Evolutionary conservation across 2,113 vertebrate species (phyloP).

Genomic region (Notiomystis cincta): DNA sequence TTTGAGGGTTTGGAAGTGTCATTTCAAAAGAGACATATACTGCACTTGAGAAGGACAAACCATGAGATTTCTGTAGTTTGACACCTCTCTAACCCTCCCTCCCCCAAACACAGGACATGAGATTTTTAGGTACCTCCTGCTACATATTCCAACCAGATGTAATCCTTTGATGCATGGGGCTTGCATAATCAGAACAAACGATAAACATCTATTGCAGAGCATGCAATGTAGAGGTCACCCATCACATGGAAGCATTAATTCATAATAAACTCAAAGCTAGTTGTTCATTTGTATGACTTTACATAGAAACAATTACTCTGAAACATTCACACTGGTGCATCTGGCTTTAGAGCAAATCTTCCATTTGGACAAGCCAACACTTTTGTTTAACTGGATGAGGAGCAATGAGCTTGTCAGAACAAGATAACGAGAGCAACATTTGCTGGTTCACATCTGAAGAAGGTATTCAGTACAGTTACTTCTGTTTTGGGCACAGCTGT

Average conservation of each 20-base stretch:
- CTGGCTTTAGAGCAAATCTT: neutral
- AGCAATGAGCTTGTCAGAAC: neutral
- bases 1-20: neutral
- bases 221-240: neutral
- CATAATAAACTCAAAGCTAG: neutral
- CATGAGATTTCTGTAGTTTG: neutral
- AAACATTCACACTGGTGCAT: neutral
- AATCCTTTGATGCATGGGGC: rapidly evolving
- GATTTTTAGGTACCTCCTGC: neutral
- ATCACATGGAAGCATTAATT: neutral
- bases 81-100: neutral
- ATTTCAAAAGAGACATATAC: neutral
- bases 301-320: neutral
- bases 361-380: neutral
- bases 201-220: neutral
- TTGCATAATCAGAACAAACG: neutral
- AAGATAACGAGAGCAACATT: neutral
- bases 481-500: neutral
- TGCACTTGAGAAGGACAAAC: neutral
- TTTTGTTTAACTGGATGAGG: neutral
- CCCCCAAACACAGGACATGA: neutral
- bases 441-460: neutral
- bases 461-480: neutral
- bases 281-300: neutral
- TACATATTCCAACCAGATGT: neutral